These are phyloP conservation scores for Drosophila infuscata DNA, from an alignment of 2,888 invertebrate genomes.

Conservation along the genomic window DNA sequence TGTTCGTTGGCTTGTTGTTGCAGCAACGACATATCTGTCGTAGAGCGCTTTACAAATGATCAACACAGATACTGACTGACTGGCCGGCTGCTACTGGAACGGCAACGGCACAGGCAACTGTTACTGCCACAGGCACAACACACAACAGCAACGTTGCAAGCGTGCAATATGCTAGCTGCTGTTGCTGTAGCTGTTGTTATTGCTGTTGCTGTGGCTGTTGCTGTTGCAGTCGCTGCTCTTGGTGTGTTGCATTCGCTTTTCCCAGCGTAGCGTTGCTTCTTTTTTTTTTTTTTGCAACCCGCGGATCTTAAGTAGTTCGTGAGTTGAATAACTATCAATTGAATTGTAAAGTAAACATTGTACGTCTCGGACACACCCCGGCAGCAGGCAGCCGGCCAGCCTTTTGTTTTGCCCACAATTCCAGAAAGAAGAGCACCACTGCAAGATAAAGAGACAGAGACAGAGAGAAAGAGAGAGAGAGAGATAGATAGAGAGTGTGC, in stretches of 20 bases:
- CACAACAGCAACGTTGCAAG: conserved; percentile 57
- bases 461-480: not conserved
- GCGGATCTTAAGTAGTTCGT: conserved; percentile 81
- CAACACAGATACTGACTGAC: conserved; percentile 71
- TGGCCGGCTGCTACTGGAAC: conserved; percentile 70
- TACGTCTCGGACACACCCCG: conserved; percentile 76
- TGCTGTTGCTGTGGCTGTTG: conserved; percentile 41
- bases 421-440: conserved; percentile 33
- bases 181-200: conserved; percentile 28
- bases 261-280: conserved; percentile 72
- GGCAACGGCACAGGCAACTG: conserved; percentile 53
- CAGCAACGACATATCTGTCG: conserved; percentile 69
- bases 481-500: not conserved
- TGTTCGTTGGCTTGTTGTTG: conserved; percentile 39
- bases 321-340: conserved; percentile 83
- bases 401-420: conserved; percentile 64
- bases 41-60: conserved; percentile 75
- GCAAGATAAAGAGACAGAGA: not conserved
- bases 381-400: conserved; percentile 44
- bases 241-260: conserved; percentile 51
- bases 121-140: conserved; percentile 46
- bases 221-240: conserved; percentile 31
- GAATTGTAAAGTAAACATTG: conserved; percentile 82
- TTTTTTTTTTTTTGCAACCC: conserved; percentile 60
- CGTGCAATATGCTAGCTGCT: conserved; percentile 70